Evolutionary conservation across 2,797 vertebrate genomes (phyloP).

Genomic region (Jordanella pulchra): DNA sequence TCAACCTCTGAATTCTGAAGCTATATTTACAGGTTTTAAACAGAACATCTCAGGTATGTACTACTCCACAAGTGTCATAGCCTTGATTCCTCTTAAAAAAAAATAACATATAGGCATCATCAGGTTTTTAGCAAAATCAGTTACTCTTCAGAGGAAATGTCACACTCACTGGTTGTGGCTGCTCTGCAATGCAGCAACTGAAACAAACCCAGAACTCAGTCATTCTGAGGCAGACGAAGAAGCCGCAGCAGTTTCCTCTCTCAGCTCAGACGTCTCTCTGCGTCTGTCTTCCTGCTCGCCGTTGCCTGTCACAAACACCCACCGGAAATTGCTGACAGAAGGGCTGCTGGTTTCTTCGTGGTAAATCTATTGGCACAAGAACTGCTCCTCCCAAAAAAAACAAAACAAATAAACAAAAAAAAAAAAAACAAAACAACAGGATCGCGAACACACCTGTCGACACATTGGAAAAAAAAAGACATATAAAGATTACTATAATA

Average conservation of each 20-base stretch:
- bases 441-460: slow-evolving; percentile 44
- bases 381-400: slow-evolving; percentile 20
- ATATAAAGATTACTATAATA: neutral
- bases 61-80: neutral
- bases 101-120: neutral
- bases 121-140: slow-evolving; percentile 10
- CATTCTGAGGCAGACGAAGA: slow-evolving; percentile 79
- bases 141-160: slow-evolving; percentile 6
- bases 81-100: slow-evolving; percentile 1
- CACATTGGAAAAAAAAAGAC: neutral
- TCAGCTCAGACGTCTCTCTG: slow-evolving; percentile 60
- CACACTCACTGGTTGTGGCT: slow-evolving; percentile 88
- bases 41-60: neutral
- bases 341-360: slow-evolving; percentile 42
- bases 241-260: slow-evolving; percentile 74
- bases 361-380: slow-evolving; percentile 39
- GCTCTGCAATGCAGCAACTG: slow-evolving; percentile 91
- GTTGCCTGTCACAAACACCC: slow-evolving; percentile 62
- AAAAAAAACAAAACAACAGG: slow-evolving; percentile 4
- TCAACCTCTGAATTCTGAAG: neutral
- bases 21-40: neutral
- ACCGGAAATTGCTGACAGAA: slow-evolving; percentile 67
- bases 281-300: slow-evolving; percentile 70
- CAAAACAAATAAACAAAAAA: slow-evolving; percentile 5
- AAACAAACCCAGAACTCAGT: slow-evolving; percentile 94